phyloP scores from a whole-genome alignment of 1,140 invertebrate genomes.

The Euschistus heros region DNA sequence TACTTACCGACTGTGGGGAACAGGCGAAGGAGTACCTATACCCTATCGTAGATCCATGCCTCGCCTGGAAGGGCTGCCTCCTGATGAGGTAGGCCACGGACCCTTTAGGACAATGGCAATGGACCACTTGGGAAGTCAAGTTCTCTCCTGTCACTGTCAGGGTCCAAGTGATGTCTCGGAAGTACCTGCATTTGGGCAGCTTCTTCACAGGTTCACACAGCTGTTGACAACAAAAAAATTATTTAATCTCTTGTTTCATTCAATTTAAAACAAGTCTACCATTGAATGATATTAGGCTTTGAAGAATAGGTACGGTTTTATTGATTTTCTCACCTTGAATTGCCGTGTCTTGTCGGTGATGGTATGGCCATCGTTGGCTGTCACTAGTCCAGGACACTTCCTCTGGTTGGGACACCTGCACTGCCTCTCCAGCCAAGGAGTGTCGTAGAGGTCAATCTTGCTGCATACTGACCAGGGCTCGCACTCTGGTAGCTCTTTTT shows the following conservation, averaged over 20 bases:
- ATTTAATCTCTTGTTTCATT: background rate
- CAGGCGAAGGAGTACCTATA: slow-evolving; percentile 81
- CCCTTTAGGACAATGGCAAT: slow-evolving; percentile 74
- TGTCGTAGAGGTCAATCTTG: slow-evolving; percentile 75
- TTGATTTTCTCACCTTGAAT: slow-evolving; percentile 49
- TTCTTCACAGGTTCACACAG: slow-evolving; percentile 73
- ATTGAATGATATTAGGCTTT: background rate
- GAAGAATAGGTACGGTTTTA: background rate
- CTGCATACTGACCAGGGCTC: slow-evolving; percentile 70
- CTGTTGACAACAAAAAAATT: slow-evolving; percentile 31
- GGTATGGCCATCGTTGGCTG: slow-evolving; percentile 69
- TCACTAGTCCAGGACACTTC: slow-evolving; percentile 55
- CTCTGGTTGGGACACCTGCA: slow-evolving; percentile 63
- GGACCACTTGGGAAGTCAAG: slow-evolving; percentile 70
- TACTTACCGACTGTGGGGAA: slow-evolving; percentile 78
- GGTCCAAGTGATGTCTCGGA: slow-evolving; percentile 81
- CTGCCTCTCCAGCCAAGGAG: slow-evolving; percentile 77
- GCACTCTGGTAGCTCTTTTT: slow-evolving; percentile 71
- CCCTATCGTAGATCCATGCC: slow-evolving; percentile 47
- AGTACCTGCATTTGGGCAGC: slow-evolving; percentile 65
- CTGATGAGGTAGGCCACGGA: slow-evolving; percentile 78
- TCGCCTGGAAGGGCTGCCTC: slow-evolving; percentile 54
- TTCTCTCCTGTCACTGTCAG: slow-evolving; percentile 66
- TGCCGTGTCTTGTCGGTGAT: slow-evolving; percentile 73
- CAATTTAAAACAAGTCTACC: slow-evolving; percentile 7